These are phyloP conservation scores for Clistopyga incitator DNA, from an alignment of 2,888 invertebrate species.

Conservation along the genomic window DNA sequence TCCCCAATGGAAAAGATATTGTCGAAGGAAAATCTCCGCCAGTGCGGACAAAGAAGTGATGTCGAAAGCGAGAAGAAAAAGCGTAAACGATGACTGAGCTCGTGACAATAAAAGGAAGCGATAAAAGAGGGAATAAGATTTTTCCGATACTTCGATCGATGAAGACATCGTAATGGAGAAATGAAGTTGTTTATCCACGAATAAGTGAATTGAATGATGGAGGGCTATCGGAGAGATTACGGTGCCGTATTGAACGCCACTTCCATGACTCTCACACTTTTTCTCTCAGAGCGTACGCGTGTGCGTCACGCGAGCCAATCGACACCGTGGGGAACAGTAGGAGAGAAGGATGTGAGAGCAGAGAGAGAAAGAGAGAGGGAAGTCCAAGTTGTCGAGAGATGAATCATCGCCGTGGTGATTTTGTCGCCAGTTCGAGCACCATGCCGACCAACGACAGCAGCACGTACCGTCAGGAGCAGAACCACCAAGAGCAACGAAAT, in stretches of 20 bases:
- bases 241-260: slow-evolving; percentile 18
- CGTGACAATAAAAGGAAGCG: not conserved
- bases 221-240: slow-evolving; percentile 18
- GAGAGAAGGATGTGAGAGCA: slow-evolving; percentile 26
- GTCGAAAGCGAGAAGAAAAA: not conserved
- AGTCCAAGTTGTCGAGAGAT: slow-evolving; percentile 59
- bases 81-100: not conserved
- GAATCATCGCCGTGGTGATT: slow-evolving; percentile 67
- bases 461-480: slow-evolving; percentile 15
- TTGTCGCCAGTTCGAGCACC: slow-evolving; percentile 62
- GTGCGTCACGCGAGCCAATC: slow-evolving; percentile 57
- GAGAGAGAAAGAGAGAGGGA: slow-evolving; percentile 24
- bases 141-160: not conserved
- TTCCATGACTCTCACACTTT: slow-evolving; percentile 54
- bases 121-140: not conserved
- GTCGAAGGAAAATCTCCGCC: not conserved
- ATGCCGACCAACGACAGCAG: slow-evolving; percentile 34
- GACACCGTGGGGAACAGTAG: slow-evolving; percentile 48
- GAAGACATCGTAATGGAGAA: not conserved
- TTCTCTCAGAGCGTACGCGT: slow-evolving; percentile 29
- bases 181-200: slow-evolving; percentile 32
- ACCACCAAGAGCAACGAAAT: slow-evolving; percentile 62
- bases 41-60: not conserved
- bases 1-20: not conserved
- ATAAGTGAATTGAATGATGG: slow-evolving; percentile 33